Percentiles rank a stretch among this genome's conserved stretches.
Evolutionary conservation across 2,888 invertebrate genomes (phyloP).

Genomic region (Habroteleia sp.): DNA sequence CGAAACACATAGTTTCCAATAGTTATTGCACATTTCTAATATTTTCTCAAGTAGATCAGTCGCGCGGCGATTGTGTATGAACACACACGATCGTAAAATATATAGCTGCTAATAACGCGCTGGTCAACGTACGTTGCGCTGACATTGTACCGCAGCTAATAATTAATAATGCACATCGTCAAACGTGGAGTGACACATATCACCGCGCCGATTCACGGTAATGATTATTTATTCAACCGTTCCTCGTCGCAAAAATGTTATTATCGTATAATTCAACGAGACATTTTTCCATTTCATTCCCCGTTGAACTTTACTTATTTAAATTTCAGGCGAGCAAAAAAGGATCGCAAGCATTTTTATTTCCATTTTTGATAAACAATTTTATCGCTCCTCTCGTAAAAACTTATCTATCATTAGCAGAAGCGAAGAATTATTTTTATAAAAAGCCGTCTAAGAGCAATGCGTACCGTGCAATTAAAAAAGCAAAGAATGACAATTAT

Average conservation of each 20-base stretch:
- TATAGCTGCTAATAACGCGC: slow-evolving; percentile 57
- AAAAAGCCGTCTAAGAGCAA: too few species aligned
- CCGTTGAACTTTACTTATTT: slow-evolving; percentile 32
- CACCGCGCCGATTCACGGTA: slow-evolving; percentile 25
- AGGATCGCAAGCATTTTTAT: neutral
- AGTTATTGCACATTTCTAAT: slow-evolving; percentile 43
- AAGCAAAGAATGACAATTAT: too few species aligned
- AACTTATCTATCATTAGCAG: slow-evolving; percentile 1
- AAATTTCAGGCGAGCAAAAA: neutral
- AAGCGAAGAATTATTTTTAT: neutral
- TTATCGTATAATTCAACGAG: slow-evolving; percentile 31
- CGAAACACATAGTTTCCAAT: slow-evolving; percentile 42
- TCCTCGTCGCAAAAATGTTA: slow-evolving; percentile 26
- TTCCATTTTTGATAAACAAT: neutral
- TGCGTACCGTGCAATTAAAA: too few species aligned
- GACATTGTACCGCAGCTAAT: slow-evolving; percentile 47
- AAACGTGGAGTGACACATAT: slow-evolving; percentile 34
- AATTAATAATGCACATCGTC: slow-evolving; percentile 60
- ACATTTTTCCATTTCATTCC: slow-evolving; percentile 32
- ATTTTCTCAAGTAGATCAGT: slow-evolving; percentile 57
- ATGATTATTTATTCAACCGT: slow-evolving; percentile 43
- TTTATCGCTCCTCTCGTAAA: neutral
- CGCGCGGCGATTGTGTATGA: slow-evolving; percentile 22
- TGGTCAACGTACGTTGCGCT: slow-evolving; percentile 49
- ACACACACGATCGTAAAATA: slow-evolving; percentile 62